phyloP scores from a whole-genome alignment of 2,797 vertebrate species.

The Melanotaenia pygmaea region DNA sequence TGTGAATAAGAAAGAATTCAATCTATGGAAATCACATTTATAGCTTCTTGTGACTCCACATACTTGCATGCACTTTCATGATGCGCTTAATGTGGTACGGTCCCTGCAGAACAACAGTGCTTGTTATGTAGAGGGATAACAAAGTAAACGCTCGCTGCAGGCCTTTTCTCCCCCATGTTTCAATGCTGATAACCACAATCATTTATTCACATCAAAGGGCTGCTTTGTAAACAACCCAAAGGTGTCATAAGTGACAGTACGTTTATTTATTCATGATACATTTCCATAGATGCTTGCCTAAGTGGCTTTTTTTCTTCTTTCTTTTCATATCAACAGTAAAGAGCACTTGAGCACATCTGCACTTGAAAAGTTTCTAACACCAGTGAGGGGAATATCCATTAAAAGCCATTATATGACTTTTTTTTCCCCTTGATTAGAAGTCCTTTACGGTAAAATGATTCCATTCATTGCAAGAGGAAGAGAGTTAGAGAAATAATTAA shows the following conservation, averaged over 20 bases:
- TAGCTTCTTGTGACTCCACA: constrained; percentile 27
- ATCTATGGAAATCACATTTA: constrained; percentile 47
- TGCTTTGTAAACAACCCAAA: constrained; percentile 65
- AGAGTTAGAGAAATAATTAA: constrained; percentile 75
- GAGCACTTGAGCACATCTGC: constrained; percentile 52
- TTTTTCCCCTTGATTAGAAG: constrained; percentile 68
- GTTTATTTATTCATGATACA: constrained; percentile 66
- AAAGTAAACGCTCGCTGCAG: constrained; percentile 60
- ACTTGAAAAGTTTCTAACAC: constrained; percentile 51
- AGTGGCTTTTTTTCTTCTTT: constrained; percentile 40
- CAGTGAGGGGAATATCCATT: constrained; percentile 40
- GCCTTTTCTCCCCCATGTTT: constrained; percentile 54
- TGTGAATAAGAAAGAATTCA: constrained; percentile 21
- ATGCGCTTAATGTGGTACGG: constrained; percentile 39
- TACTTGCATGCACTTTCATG: constrained; percentile 31
- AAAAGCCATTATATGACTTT: constrained; percentile 55
- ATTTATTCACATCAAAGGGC: constrained; percentile 73
- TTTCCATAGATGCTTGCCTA: constrained; percentile 53
- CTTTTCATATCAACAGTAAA: constrained; percentile 39
- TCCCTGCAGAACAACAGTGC: constrained; percentile 40
- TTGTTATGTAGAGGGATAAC: constrained; percentile 55
- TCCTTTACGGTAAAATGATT: constrained; percentile 80
- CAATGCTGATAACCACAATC: constrained; percentile 63
- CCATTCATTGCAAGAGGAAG: constrained; percentile 71
- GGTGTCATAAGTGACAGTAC: constrained; percentile 60